Conservation (phyloP, 2,797 vertebrate genomes). For the Gymnodraco acuticeps region DNA sequence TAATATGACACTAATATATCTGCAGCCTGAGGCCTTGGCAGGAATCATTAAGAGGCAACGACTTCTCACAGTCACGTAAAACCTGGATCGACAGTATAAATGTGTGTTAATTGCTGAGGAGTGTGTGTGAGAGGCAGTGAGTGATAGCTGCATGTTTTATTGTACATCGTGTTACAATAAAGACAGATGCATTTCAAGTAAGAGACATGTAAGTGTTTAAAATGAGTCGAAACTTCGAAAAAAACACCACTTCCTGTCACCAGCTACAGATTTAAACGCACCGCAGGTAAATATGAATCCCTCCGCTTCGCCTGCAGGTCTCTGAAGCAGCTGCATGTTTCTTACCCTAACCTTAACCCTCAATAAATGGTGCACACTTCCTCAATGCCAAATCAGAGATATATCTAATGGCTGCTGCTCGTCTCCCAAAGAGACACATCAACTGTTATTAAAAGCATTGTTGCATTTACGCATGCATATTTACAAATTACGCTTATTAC, state of each 20-base stretch:
- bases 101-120: background rate
- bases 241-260: slow-evolving; percentile 53
- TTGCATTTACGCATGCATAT: background rate
- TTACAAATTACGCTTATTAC: background rate
- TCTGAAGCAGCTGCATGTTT: slow-evolving; percentile 53
- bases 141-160: slow-evolving; percentile 7
- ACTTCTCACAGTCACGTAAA: slow-evolving; percentile 33
- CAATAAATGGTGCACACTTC: slow-evolving; percentile 48
- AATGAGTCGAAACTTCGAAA: slow-evolving; percentile 31
- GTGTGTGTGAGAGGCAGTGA: background rate
- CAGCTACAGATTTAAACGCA: slow-evolving; percentile 33
- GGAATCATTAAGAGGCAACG: slow-evolving; percentile 45
- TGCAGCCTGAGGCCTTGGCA: slow-evolving; percentile 53
- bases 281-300: slow-evolving; percentile 57
- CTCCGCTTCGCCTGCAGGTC: slow-evolving; percentile 6
- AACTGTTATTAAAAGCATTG: slow-evolving; percentile 6
- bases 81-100: background rate
- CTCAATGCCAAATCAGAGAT: slow-evolving; percentile 38
- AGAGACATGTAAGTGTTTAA: slow-evolving; percentile 3
- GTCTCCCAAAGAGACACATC: slow-evolving; percentile 2
- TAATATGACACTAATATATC: slow-evolving; percentile 70
- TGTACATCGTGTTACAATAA: background rate
- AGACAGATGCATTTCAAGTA: slow-evolving; percentile 2
- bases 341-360: slow-evolving; percentile 16
- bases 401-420: slow-evolving; percentile 25